Evolutionary conservation across 2,888 invertebrate species (phyloP).

Genomic region (Tenthredo notha): DNA sequence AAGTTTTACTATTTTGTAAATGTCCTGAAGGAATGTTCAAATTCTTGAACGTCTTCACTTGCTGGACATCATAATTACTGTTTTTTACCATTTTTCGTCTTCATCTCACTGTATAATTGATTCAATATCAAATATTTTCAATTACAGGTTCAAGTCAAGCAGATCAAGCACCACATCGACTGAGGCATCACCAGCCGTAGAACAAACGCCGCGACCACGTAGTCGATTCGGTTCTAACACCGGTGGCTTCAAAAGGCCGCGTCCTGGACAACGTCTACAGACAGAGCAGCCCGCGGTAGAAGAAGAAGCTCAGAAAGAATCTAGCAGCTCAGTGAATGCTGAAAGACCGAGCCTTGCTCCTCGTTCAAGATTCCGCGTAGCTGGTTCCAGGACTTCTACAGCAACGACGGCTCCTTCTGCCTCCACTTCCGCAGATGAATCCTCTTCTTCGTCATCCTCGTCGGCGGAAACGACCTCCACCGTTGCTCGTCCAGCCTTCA

Average conservation of each 20-base stretch:
- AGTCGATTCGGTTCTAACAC: slow-evolving; percentile 70
- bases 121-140: background rate
- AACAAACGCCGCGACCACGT: slow-evolving; percentile 68
- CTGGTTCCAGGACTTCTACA: slow-evolving; percentile 62
- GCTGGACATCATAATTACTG: background rate
- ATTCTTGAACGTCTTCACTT: background rate
- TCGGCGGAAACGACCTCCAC: slow-evolving; percentile 55
- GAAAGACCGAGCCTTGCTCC: slow-evolving; percentile 66
- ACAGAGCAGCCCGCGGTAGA: slow-evolving; percentile 65
- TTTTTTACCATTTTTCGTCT: background rate
- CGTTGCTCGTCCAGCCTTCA: slow-evolving; percentile 69
- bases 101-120: background rate
- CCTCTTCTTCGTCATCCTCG: slow-evolving; percentile 49
- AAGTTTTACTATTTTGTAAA: background rate
- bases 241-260: slow-evolving; percentile 69
- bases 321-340: slow-evolving; percentile 64
- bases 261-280: slow-evolving; percentile 66
- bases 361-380: slow-evolving; percentile 71
- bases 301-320: slow-evolving; percentile 72
- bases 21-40: background rate
- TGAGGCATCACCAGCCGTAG: slow-evolving; percentile 63
- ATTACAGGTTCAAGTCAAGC: slow-evolving; percentile 70
- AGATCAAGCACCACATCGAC: slow-evolving; percentile 68
- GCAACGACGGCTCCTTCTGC: slow-evolving; percentile 64
- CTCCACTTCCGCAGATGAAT: slow-evolving; percentile 48